Base-by-base conservation (phyloP, 2,797 vertebrate species). In the Sebastes diploproa region DNA sequence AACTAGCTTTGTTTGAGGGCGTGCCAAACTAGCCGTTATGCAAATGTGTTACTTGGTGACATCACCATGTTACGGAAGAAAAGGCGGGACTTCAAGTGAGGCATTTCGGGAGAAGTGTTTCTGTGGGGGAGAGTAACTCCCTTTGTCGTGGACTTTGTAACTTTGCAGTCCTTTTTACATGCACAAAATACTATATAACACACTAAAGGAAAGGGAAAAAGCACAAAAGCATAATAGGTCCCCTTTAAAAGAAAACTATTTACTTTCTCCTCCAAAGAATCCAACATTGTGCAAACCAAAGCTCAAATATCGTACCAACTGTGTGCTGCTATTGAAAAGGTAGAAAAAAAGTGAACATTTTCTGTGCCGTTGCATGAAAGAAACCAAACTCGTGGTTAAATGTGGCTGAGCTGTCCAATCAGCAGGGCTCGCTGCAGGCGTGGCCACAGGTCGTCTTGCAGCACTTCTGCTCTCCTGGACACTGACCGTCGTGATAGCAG, bases 401-500 rank as follows among this genome's bases (percentile, higher is more conserved):
- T 52, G 20, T n/a, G 7, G 11, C 30, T 6, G 38, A 16, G 16
- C 2, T 14, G 38, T 71, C 64, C 60, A 38, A 73, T 95, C 87
- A 95, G 81, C 94, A 94, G 12, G 94, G 95, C 67, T 94, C 88
- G 3, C 79, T 94, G 88, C 96, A 96, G 85, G 92, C 88, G 7
- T 94, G 94, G 42, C 95, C 95, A 12, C 95, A 95, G n/a, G 88
- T 92, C 3, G 95, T 95, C 62, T 66, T 89, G 89, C 95, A 96
- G 86, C 96, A 96, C 86, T 96, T 96, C 85, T 95, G 91, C 69
- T 92, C 88, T 10, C 72, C 93, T 4, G 94, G 91, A 85, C 95
- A 96, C 77, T 96, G 83, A 20, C 94, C 95, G 4, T 96, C 95
- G 7, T 96, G 94, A 61, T 93, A 89, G 77, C 95, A 96, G 88